Conservation (phyloP, 1,140 invertebrate genomes). For the Cherax destructor region DNA sequence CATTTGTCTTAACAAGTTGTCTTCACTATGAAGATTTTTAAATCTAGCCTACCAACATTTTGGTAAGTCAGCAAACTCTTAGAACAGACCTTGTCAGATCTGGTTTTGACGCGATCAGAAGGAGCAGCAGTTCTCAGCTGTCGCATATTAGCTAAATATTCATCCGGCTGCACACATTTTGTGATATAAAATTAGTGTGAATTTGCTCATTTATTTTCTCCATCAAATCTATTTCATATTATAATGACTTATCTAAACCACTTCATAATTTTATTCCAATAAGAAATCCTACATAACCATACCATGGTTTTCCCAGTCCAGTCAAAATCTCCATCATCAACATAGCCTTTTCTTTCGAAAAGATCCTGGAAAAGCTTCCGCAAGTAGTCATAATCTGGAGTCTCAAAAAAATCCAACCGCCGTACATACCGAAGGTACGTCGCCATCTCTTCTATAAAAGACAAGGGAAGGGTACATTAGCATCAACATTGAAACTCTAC, state of each 20-base stretch:
- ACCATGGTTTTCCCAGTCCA: slow-evolving; percentile 97
- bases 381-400: slow-evolving; percentile 99
- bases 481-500: too few relatives aligned
- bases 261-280: background rate
- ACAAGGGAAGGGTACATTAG: background rate
- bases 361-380: slow-evolving; percentile 96
- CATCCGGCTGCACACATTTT: slow-evolving; percentile 49
- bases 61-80: background rate
- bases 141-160: slow-evolving; percentile 79
- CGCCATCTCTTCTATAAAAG: slow-evolving; percentile 89
- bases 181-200: background rate
- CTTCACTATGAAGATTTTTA: background rate
- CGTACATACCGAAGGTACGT: slow-evolving; percentile 98
- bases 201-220: background rate
- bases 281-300: slow-evolving; percentile 57
- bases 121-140: slow-evolving; percentile 87
- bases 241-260: background rate
- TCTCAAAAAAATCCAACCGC: slow-evolving; percentile 99
- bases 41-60: slow-evolving; percentile 1
- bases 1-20: too few relatives aligned
- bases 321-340: slow-evolving; percentile 97
- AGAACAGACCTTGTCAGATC: slow-evolving; percentile 87
- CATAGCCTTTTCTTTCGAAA: slow-evolving; percentile 93
- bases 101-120: slow-evolving; percentile 87
- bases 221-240: background rate